These are phyloP conservation scores for Diorhabda carinulata DNA, from an alignment of 1,140 invertebrate species.

Conservation along the genomic window DNA sequence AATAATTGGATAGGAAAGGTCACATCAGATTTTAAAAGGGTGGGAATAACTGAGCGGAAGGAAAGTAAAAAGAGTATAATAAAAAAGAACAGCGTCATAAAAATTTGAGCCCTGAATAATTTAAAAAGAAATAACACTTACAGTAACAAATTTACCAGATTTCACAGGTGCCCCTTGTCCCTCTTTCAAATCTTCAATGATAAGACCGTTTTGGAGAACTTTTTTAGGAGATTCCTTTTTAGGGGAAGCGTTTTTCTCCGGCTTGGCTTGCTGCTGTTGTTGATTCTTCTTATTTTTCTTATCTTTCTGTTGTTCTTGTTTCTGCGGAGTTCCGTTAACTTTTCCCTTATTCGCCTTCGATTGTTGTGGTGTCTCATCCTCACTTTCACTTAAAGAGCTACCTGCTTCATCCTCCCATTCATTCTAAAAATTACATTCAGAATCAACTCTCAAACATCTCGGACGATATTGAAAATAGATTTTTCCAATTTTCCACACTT, in stretches of 20 bases:
- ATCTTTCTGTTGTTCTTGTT: conserved; percentile 11
- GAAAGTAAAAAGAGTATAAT: no score
- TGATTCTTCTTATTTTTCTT: conserved; percentile 20
- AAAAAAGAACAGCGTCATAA: no score
- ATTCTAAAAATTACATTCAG: conserved; percentile 11
- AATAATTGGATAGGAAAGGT: no score
- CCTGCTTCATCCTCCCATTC: conserved; percentile 25
- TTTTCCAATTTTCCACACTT: no score
- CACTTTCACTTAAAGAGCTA: neutral
- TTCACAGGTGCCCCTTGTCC: conserved; percentile 76
- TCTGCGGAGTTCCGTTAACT: conserved; percentile 10
- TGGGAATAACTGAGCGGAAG: no score
- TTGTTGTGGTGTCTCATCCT: conserved; percentile 18
- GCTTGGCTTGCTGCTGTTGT: conserved; percentile 32
- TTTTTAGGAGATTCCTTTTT: conserved; percentile 58
- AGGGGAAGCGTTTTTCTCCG: conserved; percentile 33
- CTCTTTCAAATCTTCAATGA: conserved; percentile 70
- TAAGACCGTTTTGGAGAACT: conserved; percentile 67
- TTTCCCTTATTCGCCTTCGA: conserved; percentile 28
- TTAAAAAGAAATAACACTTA: conserved; percentile 41
- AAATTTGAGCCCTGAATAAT: no score
- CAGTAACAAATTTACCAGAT: conserved; percentile 68
- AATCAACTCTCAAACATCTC: no score
- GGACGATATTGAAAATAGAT: no score
- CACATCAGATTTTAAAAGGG: no score